A percentile compares a stretch with the other conserved stretches of the same genome.
Conservation (phyloP, 2,797 vertebrate species). For the Tokudaia tokunoshimensis region DNA sequence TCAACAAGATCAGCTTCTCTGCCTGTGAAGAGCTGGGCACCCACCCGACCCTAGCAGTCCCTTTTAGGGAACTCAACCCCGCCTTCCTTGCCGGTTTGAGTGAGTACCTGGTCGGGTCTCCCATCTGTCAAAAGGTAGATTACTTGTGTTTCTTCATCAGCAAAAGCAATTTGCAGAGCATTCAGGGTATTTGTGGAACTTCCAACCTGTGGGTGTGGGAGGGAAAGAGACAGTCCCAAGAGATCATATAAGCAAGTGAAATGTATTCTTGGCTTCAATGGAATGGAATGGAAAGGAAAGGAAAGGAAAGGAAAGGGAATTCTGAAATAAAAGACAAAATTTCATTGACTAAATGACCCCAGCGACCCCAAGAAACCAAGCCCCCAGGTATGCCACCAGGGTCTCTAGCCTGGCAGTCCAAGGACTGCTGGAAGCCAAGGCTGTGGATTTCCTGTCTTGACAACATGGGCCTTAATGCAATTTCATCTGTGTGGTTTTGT, state of each 20-base stretch:
- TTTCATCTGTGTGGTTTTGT: conserved; percentile 52
- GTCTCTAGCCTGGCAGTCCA: background rate
- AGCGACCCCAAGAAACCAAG: conserved; percentile 22
- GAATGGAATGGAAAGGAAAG: no score
- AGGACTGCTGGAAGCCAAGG: background rate
- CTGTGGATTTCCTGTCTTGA: conserved; percentile 43
- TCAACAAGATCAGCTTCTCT: background rate
- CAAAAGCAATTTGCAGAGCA: conserved; percentile 89
- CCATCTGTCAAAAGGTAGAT: conserved; percentile 92
- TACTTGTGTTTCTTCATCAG: conserved; percentile 87
- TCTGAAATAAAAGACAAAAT: conserved; percentile 49
- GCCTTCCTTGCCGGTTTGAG: background rate
- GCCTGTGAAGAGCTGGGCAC: background rate
- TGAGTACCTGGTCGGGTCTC: conserved; percentile 91
- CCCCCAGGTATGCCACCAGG: background rate
- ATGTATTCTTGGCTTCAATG: conserved; percentile 5
- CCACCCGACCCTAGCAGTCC: background rate
- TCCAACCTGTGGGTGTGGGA: conserved; percentile 84
- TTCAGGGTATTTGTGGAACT: conserved; percentile 90
- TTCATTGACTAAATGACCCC: conserved; percentile 45
- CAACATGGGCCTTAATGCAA: background rate
- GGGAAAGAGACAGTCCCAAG: conserved; percentile 19
- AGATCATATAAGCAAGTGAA: background rate
- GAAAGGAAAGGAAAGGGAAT: background rate
- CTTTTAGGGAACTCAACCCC: background rate